Evolutionary conservation across 2,888 invertebrate genomes (phyloP).

Genomic region (Drosophila meridiana): DNA sequence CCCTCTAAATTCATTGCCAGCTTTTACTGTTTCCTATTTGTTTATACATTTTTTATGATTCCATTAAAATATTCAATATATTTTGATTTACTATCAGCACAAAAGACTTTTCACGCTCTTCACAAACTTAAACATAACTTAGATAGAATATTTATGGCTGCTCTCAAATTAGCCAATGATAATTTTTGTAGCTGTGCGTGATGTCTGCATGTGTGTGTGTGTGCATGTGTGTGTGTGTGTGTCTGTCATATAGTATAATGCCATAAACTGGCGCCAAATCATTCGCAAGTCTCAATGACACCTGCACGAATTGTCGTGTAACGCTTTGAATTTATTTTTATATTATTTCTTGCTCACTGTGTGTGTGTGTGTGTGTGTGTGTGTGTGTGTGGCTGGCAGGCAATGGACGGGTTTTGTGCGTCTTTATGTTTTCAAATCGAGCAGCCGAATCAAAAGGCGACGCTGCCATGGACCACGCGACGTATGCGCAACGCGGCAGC

Average conservation of each 20-base stretch:
- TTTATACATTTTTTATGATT: neutral
- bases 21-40: neutral
- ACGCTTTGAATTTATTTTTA: conserved; percentile 68
- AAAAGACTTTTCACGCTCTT: conserved; percentile 1
- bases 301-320: conserved; percentile 80
- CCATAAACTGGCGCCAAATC: conserved; percentile 80
- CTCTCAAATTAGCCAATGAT: conserved; percentile 16
- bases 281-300: conserved; percentile 79
- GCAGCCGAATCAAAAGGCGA: conserved; percentile 55
- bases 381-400: conserved; percentile 20
- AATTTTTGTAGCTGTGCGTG: conserved; percentile 29
- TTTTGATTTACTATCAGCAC: neutral
- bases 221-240: conserved; percentile 43
- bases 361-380: conserved; percentile 18
- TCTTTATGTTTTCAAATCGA: conserved; percentile 60
- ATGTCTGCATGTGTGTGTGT: conserved; percentile 8
- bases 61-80: neutral
- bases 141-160: conserved; percentile 11
- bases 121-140: neutral
- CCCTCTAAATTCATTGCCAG: neutral
- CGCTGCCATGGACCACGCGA: conserved; percentile 64
- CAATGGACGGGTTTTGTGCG: conserved; percentile 57
- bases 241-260: conserved; percentile 62
- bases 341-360: conserved; percentile 26
- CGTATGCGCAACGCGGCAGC: conserved; percentile 73